A percentile compares a stretch with the other conserved stretches of the same genome.
These are phyloP conservation scores for Acrocyrtus sp. DNA, from an alignment of 2,888 invertebrate genomes.

Conservation along the genomic window DNA sequence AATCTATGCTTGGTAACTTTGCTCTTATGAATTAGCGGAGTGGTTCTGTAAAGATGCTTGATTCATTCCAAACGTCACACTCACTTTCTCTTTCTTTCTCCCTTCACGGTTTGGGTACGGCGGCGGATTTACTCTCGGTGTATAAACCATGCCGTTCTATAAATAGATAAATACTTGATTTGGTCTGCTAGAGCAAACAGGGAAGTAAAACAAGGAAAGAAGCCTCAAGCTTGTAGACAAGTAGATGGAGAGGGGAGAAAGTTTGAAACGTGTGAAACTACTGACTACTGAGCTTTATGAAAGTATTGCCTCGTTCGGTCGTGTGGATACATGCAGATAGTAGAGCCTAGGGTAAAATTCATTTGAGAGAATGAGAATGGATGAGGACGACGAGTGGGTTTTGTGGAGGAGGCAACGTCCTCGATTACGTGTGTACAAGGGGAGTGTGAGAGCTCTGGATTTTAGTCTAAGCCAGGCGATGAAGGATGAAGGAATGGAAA, in stretches of 20 bases:
- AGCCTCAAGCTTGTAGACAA: background rate
- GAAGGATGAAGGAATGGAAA: slow-evolving; percentile 13
- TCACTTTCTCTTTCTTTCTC: slow-evolving; percentile 27
- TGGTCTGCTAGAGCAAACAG: background rate
- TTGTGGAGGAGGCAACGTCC: background rate
- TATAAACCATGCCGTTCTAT: background rate
- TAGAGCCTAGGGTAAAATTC: background rate
- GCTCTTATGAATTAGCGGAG: background rate
- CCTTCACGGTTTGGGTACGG: background rate
- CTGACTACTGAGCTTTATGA: no score
- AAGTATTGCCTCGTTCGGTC: no score
- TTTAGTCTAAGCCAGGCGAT: background rate
- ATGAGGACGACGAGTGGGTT: background rate
- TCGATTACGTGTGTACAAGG: background rate
- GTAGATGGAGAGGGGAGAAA: background rate
- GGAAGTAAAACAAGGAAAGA: slow-evolving; percentile 15
- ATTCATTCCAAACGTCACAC: slow-evolving; percentile 34
- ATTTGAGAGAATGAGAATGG: background rate
- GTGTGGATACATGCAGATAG: background rate
- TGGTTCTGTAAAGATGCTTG: background rate
- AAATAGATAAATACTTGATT: background rate
- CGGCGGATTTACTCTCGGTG: background rate
- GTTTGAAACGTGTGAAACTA: background rate
- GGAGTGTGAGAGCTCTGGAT: background rate
- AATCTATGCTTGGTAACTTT: background rate